These are phyloP conservation scores for Centrocercus urophasianus DNA, from an alignment of 2,113 vertebrate species.

Conservation along the genomic window DNA sequence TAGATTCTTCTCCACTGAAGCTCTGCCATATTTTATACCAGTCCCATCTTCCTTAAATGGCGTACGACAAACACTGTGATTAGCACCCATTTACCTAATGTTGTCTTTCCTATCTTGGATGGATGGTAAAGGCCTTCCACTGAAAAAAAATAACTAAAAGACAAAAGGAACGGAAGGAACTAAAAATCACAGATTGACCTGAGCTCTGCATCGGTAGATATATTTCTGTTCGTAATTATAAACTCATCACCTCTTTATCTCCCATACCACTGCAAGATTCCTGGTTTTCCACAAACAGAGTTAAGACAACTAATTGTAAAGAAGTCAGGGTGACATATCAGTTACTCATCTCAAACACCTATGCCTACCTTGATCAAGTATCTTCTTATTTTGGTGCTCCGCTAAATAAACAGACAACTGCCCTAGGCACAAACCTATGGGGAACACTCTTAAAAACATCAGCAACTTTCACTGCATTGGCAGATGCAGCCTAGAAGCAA, in stretches of 20 bases:
- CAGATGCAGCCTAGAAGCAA: neutral
- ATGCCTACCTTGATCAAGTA: neutral
- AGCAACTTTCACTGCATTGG: neutral
- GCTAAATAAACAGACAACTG: neutral
- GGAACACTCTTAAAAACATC: neutral
- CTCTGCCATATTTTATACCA: neutral
- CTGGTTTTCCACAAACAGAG: neutral
- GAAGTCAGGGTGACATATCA: neutral
- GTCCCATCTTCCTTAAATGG: neutral
- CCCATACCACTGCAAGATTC: conserved; percentile 9
- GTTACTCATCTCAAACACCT: neutral
- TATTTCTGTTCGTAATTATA: neutral
- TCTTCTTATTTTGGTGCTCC: neutral
- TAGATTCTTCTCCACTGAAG: neutral
- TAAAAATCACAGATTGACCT: neutral
- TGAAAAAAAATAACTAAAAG: neutral
- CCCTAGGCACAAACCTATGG: neutral
- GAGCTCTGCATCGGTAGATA: neutral
- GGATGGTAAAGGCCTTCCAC: neutral
- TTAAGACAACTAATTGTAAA: neutral
- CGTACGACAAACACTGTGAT: neutral
- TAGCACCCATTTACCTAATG: neutral
- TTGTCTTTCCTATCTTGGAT: neutral
- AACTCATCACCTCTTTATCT: neutral
- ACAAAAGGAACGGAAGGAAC: neutral